Evolutionary conservation across 2,113 vertebrate genomes (phyloP), one percentile per base, ranked within the genome.

Genomic region (Columbina picui): DNA sequence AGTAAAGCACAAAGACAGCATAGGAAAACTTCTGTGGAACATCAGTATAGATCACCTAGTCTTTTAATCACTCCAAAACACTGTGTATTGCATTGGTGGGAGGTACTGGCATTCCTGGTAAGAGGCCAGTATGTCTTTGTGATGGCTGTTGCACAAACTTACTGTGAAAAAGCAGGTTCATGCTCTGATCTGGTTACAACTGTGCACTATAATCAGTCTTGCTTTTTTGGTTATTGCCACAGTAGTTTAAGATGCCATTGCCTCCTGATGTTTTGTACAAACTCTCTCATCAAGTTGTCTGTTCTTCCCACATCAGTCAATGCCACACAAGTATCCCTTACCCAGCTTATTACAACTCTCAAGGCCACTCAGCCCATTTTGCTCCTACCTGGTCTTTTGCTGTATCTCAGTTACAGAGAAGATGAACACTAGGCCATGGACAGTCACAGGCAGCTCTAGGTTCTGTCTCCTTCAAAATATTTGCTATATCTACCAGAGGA

Each of bases 301-400:
- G n/a, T 41, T 68, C 89, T 93, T 89, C 89, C 94, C 93, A 96
- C 96, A 96, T 95, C 94, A 94, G 43, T 87, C 70, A 94, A 86
- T 71, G 59, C 93, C 94, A 92, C 94, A 93, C 95, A 94, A 70
- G 52, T 49, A 92, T 93, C 50, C 2, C 32, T 87, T 41, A 55
- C n/a, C 22, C 80, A 68, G 56, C 43, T 87, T 77, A 95, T 96
- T 96, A 75, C 80, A 90, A 36, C 18, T 78, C 36, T 70, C 60
- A 74, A 77, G 93, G 41, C 64, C 71, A 81, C 23, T 77, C 5
- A 2, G 32, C 4, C 30, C 13, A 7, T 84, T 96, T 90, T 59
- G 14, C 11, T 82, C 36, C 71, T 70, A 90, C 92, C 94, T 95
- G 92, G 45, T 82, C 25, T 90, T 76, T 84, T 43, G 81, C 59